Evolutionary conservation across 1,140 invertebrate genomes (phyloP).

Genomic region (Drosophila triauraria): DNA sequence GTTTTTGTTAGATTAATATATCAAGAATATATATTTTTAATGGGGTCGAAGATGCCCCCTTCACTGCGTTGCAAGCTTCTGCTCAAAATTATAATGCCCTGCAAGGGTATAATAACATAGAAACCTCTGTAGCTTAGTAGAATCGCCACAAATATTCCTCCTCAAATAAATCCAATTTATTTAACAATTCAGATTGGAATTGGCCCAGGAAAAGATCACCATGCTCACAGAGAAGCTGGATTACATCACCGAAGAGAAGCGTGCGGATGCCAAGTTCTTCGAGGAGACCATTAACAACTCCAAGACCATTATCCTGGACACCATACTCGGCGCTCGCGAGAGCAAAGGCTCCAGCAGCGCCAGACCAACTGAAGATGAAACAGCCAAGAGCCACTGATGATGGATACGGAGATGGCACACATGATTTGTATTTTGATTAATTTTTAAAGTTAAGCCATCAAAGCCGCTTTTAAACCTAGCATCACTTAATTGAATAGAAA

Average conservation of each 20-base stretch:
- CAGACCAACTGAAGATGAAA: background rate
- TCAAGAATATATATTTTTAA: no score
- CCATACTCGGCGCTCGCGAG: constrained; percentile 44
- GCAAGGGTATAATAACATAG: no score
- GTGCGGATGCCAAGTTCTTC: constrained; percentile 72
- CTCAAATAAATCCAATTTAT: background rate
- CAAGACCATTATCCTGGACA: constrained; percentile 73
- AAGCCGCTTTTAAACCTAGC: background rate
- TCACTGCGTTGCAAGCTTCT: no score
- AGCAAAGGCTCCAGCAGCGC: background rate
- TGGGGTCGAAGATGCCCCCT: no score
- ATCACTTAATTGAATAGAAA: background rate
- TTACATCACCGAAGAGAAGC: constrained; percentile 66
- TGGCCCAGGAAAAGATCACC: constrained; percentile 76
- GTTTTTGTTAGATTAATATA: no score
- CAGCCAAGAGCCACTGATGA: background rate
- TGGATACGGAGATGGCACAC: background rate
- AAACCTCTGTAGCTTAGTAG: no score
- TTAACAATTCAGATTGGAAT: constrained; percentile 45
- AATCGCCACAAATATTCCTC: no score
- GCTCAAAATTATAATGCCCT: no score
- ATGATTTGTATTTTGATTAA: constrained; percentile 39
- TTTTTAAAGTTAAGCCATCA: constrained; percentile 26
- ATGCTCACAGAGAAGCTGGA: constrained; percentile 71
- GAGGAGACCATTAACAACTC: constrained; percentile 70